A percentile compares a stretch with the other conserved stretches of the same genome.
These are phyloP conservation scores for Drosophila ustulata DNA, from an alignment of 2,888 invertebrate genomes.

Conservation along the genomic window DNA sequence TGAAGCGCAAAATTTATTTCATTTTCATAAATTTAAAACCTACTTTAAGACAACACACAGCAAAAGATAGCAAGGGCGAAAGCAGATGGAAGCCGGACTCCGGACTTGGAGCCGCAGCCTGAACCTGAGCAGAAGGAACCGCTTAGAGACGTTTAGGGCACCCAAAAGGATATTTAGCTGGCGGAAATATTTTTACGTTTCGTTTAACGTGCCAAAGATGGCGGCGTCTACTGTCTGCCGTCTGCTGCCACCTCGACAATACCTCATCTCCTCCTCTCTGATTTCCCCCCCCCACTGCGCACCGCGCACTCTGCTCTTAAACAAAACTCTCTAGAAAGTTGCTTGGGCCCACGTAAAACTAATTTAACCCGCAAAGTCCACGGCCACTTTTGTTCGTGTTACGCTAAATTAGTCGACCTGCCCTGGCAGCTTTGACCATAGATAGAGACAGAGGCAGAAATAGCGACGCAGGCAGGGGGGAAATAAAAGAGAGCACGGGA, in stretches of 20 bases:
- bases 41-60: constrained; percentile 61
- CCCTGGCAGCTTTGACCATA: constrained; percentile 42
- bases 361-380: constrained; percentile 77
- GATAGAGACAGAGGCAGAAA: constrained; percentile 22
- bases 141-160: constrained; percentile 70
- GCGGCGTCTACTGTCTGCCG: constrained; percentile 34
- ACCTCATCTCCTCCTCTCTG: neutral
- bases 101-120: constrained; percentile 11
- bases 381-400: constrained; percentile 79
- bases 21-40: constrained; percentile 80
- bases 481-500: constrained; percentile 3
- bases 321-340: constrained; percentile 55
- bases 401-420: constrained; percentile 77
- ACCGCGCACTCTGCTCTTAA: neutral
- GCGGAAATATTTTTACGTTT: constrained; percentile 84
- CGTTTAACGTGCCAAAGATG: constrained; percentile 82
- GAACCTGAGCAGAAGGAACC: constrained; percentile 54
- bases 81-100: neutral
- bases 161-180: constrained; percentile 82
- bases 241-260: constrained; percentile 30
- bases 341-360: constrained; percentile 73
- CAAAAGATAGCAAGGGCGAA: neutral
- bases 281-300: neutral
- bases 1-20: constrained; percentile 65
- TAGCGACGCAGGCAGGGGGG: constrained; percentile 14